Evolutionary conservation across 2,797 vertebrate species (phyloP).

Genomic region (Eupleurogrammus muticus): DNA sequence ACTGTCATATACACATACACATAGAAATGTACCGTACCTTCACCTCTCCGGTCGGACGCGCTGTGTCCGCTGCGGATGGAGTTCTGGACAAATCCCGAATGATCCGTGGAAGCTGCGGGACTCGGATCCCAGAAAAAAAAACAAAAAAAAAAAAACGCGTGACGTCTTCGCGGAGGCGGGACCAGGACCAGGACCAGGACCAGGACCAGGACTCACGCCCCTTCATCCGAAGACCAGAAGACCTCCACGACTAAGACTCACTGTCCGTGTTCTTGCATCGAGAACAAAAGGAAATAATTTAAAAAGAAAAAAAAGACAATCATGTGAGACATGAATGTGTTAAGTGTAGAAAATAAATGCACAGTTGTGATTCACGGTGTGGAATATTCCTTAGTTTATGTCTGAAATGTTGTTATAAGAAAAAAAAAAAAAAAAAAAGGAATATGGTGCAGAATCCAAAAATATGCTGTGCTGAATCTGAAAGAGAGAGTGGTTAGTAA

Average conservation of each 20-base stretch:
- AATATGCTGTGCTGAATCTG: no score
- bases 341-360: no score
- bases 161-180: constrained; percentile 65
- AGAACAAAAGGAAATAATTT: background rate
- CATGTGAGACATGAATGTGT: no score
- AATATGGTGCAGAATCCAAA: no score
- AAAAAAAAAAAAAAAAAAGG: no score
- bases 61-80: constrained; percentile 1
- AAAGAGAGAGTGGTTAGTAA: no score
- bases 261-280: background rate
- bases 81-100: background rate
- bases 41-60: constrained; percentile 7
- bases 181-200: constrained; percentile 18
- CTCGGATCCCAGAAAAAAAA: constrained; percentile 4
- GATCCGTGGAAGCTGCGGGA: constrained; percentile 13
- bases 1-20: background rate
- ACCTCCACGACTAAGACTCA: background rate
- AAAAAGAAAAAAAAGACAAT: background rate
- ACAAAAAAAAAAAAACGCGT: no score
- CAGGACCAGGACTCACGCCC: background rate
- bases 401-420: no score
- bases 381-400: no score
- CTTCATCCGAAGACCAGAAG: background rate
- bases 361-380: no score
- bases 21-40: constrained; percentile 37